Conservation (phyloP, 92 coral and sea anemone species). For the Umimayanthus kanabou region DNA sequence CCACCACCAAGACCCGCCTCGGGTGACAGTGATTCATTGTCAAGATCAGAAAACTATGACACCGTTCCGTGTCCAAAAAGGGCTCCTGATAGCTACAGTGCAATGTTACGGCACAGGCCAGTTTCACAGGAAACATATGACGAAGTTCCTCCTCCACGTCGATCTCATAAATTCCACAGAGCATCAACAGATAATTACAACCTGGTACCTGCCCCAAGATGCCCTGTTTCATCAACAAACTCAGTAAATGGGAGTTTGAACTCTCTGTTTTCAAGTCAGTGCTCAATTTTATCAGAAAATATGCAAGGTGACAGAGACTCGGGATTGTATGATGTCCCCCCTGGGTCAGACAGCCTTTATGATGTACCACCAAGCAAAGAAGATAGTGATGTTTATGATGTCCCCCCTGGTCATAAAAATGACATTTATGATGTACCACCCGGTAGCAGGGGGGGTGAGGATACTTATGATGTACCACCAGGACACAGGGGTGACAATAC, state of each 20-base stretch:
- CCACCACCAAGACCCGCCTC: conserved; percentile 61
- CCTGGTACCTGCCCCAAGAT: conserved; percentile 62
- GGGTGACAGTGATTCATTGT: conserved; percentile 36
- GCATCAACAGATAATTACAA: conserved; percentile 69
- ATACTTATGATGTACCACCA: conserved; percentile 55
- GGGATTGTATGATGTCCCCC: conserved; percentile 72
- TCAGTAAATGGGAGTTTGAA: conserved; percentile 26
- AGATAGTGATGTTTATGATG: conserved; percentile 57
- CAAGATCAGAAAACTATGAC: conserved; percentile 54
- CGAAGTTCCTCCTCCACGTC: conserved; percentile 47
- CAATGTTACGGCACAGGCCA: conserved; percentile 4
- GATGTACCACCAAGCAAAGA: conserved; percentile 40
- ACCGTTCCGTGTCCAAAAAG: conserved; percentile 29
- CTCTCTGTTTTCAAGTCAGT: conserved; percentile 48
- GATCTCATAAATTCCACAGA: conserved; percentile 32
- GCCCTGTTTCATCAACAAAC: conserved; percentile 33
- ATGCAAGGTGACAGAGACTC: conserved; percentile 61
- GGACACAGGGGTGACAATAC: conserved; percentile 20
- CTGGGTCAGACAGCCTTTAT: conserved; percentile 39
- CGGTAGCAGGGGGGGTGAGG: background rate
- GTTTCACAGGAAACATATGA: conserved; percentile 63
- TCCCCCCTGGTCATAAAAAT: conserved; percentile 48
- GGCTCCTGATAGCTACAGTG: background rate
- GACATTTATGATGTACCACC: conserved; percentile 53
- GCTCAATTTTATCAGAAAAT: conserved; percentile 37